Conservation (phyloP, 2,888 invertebrate species). For the Brenthis ino region DNA sequence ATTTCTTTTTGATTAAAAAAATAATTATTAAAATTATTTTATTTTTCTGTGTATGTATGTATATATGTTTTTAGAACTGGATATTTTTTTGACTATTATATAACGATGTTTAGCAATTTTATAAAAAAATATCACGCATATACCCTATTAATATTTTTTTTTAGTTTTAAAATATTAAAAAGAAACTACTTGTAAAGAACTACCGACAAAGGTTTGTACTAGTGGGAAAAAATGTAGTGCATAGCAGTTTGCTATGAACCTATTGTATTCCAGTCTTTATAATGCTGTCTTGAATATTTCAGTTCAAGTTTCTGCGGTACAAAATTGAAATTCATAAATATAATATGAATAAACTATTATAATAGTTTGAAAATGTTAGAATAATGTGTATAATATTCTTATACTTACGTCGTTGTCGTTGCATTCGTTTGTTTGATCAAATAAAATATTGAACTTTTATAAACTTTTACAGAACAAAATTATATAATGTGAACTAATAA, state of each 20-base stretch:
- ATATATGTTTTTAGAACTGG: too few relatives aligned
- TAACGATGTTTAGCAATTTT: too few relatives aligned
- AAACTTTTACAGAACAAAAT: too few relatives aligned
- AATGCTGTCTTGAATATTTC: conserved; percentile 37
- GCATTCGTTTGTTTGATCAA: too few relatives aligned
- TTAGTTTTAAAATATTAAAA: conserved; percentile 20
- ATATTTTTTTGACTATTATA: too few relatives aligned
- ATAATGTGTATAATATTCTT: conserved; percentile 15
- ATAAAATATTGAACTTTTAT: too few relatives aligned
- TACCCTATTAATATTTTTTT: neutral
- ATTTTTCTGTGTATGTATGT: too few relatives aligned
- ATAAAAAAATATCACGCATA: too few relatives aligned
- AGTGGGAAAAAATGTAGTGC: conserved; percentile 18
- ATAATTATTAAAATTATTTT: too few relatives aligned
- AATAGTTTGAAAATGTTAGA: neutral
- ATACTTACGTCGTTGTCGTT: neutral
- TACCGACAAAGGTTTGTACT: conserved; percentile 54
- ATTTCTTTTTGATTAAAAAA: too few relatives aligned
- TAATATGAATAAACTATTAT: conserved; percentile 17
- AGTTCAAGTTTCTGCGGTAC: conserved; percentile 30
- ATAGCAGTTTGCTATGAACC: conserved; percentile 47
- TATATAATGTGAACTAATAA: too few relatives aligned
- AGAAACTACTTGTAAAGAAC: conserved; percentile 62
- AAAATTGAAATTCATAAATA: conserved; percentile 31
- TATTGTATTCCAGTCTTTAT: conserved; percentile 37